Percentiles rank a stretch among this genome's conserved stretches.
These are phyloP conservation scores for Aphidius ervi DNA, from an alignment of 1,140 invertebrate genomes.

Conservation along the genomic window DNA sequence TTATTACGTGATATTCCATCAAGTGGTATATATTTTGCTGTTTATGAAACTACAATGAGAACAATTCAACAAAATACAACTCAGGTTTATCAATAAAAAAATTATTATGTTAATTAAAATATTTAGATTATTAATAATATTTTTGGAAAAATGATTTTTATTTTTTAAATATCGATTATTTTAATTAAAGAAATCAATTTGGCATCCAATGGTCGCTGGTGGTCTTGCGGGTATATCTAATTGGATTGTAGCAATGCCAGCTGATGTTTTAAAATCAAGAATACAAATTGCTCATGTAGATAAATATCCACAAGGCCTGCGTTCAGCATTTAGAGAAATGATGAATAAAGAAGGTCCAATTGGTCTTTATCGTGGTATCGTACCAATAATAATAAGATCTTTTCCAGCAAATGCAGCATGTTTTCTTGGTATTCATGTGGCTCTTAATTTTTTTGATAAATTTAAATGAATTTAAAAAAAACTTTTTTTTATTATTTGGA, in stretches of 20 bases:
- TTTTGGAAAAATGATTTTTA: background rate
- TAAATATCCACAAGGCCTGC: conserved; percentile 82
- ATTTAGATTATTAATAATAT: conserved; percentile 31
- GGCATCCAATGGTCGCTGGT: conserved; percentile 60
- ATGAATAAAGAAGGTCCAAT: conserved; percentile 76
- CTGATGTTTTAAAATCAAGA: conserved; percentile 68
- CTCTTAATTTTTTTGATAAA: conserved; percentile 54
- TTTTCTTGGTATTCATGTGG: conserved; percentile 79
- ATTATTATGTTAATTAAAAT: no score
- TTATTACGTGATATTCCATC: conserved; percentile 65
- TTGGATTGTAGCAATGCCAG: conserved; percentile 65
- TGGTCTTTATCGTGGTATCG: conserved; percentile 78
- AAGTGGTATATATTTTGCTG: conserved; percentile 65
- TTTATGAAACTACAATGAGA: conserved; percentile 57
- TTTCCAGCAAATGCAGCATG: conserved; percentile 95
- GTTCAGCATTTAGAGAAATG: conserved; percentile 76
- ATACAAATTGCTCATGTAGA: conserved; percentile 80
- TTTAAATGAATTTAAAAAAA: conserved; percentile 4
- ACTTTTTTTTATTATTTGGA: background rate
- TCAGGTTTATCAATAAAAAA: conserved; percentile 26
- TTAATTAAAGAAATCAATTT: conserved; percentile 38
- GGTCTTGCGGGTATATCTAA: conserved; percentile 67
- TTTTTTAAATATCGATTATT: conserved; percentile 37
- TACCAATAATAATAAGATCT: conserved; percentile 83
- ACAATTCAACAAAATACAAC: conserved; percentile 51